Percentiles rank a stretch among this genome's conserved stretches.
These are phyloP conservation scores for Rhineura floridana DNA, from an alignment of 2,113 vertebrate genomes.

Conservation along the genomic window DNA sequence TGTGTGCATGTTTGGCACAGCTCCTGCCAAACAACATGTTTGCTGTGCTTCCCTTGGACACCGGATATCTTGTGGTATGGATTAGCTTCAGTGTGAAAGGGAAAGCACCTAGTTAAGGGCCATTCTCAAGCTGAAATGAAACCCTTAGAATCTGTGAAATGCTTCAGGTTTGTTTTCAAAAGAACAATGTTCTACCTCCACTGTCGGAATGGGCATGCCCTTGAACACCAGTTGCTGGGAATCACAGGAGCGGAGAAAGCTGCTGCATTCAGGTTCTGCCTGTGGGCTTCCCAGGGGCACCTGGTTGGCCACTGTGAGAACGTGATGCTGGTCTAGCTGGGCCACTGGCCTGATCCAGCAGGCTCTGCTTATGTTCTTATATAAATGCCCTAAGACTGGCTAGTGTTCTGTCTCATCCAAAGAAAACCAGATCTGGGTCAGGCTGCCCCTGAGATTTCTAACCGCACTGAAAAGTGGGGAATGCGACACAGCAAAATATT, in stretches of 20 bases:
- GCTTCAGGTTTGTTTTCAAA: not conserved
- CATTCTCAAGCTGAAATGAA: not conserved
- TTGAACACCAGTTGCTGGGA: too few relatives aligned
- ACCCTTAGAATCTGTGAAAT: not conserved
- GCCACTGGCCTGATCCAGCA: too few relatives aligned
- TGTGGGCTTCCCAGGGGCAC: too few relatives aligned
- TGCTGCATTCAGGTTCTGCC: too few relatives aligned
- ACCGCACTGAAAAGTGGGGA: not conserved
- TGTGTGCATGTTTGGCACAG: constrained; percentile 43
- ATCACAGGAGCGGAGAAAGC: too few relatives aligned
- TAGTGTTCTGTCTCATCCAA: not conserved
- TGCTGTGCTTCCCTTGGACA: constrained; percentile 42
- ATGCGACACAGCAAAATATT: not conserved
- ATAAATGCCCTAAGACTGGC: too few relatives aligned
- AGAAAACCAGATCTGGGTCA: not conserved
- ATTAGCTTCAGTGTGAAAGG: not conserved
- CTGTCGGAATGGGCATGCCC: too few relatives aligned
- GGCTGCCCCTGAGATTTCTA: not conserved
- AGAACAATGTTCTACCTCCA: not conserved
- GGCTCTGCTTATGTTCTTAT: not conserved
- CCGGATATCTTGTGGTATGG: constrained; percentile 46
- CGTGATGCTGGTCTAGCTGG: too few relatives aligned
- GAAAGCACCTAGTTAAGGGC: not conserved
- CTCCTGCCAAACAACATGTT: constrained; percentile 48
- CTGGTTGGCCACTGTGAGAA: too few relatives aligned